Conservation (phyloP, 2,797 vertebrate species). For the Aselliscus stoliczkanus region DNA sequence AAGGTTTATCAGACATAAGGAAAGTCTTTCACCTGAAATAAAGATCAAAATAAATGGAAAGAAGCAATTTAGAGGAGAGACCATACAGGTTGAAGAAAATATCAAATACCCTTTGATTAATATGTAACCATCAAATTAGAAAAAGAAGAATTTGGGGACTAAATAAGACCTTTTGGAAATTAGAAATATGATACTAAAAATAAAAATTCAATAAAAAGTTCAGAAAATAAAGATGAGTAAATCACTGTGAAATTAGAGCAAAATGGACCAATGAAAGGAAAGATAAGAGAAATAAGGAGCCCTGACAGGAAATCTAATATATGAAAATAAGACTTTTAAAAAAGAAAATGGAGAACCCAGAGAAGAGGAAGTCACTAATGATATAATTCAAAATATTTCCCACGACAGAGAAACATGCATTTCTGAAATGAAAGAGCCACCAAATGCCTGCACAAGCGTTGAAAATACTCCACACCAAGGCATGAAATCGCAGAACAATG, state of each 20-base stretch:
- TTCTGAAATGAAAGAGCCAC: neutral
- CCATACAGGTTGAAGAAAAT: neutral
- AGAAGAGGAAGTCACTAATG: neutral
- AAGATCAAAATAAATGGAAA: neutral
- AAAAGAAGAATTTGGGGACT: neutral
- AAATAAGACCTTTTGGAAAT: neutral
- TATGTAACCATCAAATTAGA: neutral
- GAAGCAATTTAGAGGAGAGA: neutral
- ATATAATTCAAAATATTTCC: neutral
- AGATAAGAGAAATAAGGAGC: neutral
- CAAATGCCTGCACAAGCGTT: neutral
- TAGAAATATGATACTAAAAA: neutral
- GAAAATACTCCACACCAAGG: neutral
- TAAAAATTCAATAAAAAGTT: neutral
- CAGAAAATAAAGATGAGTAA: constrained; percentile 20
- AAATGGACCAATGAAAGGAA: neutral
- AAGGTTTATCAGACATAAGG: neutral
- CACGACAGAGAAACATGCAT: neutral
- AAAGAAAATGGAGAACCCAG: neutral
- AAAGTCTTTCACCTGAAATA: neutral
- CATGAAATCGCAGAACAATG: neutral
- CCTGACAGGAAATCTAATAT: neutral
- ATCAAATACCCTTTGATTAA: neutral
- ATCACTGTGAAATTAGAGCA: neutral
- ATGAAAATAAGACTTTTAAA: neutral